Conservation (phyloP, 2,113 vertebrate genomes). For the human region DNA sequence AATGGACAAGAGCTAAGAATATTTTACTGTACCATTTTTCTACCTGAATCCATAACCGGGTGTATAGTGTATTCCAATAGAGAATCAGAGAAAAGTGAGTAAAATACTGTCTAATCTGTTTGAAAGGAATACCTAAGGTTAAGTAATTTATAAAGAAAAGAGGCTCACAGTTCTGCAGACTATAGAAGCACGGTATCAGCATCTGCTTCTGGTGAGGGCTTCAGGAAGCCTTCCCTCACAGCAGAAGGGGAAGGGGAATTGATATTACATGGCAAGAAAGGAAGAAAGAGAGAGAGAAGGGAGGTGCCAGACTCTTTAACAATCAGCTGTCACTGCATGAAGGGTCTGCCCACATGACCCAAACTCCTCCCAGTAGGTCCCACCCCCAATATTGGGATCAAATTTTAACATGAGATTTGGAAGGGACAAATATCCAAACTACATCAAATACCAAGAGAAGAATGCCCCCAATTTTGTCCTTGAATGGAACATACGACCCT, state of each 20-base stretch:
- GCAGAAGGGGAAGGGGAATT: background rate
- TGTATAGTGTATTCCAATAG: background rate
- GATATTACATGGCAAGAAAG: background rate
- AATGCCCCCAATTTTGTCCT: background rate
- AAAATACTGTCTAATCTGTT: background rate
- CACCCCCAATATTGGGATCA: background rate
- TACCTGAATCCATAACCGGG: background rate
- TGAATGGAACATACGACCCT: background rate
- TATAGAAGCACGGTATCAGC: background rate
- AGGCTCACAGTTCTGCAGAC: background rate
- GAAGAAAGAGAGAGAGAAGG: background rate
- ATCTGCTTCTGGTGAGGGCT: background rate
- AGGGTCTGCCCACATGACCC: background rate
- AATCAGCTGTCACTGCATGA: background rate
- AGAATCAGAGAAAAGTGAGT: background rate
- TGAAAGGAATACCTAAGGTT: background rate
- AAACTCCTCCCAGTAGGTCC: background rate
- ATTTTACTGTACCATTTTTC: background rate
- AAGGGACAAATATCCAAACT: background rate
- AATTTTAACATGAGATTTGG: background rate
- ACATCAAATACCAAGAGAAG: background rate
- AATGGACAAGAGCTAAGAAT: background rate
- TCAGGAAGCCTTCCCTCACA: background rate
- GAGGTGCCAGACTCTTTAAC: background rate
- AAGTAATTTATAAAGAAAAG: background rate